Percentiles rank a stretch among this genome's conserved stretches.
Conservation (phyloP, 2,888 invertebrate genomes). For the Stegana nigrithorax region DNA sequence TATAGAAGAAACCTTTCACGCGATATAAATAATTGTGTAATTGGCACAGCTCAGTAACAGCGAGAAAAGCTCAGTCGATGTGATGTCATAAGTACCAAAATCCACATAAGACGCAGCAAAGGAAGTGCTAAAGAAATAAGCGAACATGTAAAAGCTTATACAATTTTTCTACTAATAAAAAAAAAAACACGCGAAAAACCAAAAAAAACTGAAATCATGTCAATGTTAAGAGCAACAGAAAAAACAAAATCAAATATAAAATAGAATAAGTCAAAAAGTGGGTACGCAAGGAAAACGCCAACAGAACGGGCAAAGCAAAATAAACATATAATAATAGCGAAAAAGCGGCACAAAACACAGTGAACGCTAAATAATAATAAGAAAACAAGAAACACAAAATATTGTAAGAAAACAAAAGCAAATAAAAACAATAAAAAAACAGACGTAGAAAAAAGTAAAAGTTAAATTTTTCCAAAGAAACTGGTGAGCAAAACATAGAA, state of each 20-base stretch:
- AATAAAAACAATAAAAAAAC: constrained; percentile 33
- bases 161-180: too few species aligned
- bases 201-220: constrained; percentile 22
- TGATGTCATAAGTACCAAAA: too few species aligned
- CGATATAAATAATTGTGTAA: too few species aligned
- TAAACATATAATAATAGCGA: constrained; percentile 24
- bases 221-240: constrained; percentile 1
- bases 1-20: too few species aligned
- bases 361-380: constrained; percentile 45
- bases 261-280: constrained; percentile 22
- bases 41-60: too few species aligned
- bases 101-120: too few species aligned
- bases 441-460: constrained; percentile 49
- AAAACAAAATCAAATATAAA: constrained; percentile 18
- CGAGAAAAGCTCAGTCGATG: too few species aligned
- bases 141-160: too few species aligned
- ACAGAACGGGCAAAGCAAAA: constrained; percentile 26
- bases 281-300: constrained; percentile 23
- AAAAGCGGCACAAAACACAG: constrained; percentile 35
- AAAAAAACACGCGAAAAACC: constrained; percentile 23
- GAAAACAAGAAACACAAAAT: constrained; percentile 45
- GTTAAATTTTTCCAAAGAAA: constrained; percentile 62
- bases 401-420: constrained; percentile 39
- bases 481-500: constrained; percentile 59
- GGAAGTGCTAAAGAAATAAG: too few species aligned